phyloP scores from a whole-genome alignment of 2,113 vertebrate species.

The Clarias batrachus region DNA sequence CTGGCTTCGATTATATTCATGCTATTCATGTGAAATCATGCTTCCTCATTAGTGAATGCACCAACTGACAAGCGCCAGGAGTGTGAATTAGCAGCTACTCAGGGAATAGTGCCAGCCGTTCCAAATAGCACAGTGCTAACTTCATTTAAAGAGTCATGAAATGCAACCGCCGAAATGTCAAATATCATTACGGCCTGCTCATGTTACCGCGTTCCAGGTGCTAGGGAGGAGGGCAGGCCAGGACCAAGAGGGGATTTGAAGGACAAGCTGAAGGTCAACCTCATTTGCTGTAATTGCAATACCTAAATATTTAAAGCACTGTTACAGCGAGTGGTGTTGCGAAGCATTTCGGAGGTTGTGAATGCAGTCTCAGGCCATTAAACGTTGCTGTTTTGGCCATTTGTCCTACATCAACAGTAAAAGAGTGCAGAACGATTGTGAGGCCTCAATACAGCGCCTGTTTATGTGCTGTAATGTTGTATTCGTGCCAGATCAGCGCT shows the following conservation, averaged over 20 bases:
- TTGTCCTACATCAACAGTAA: slow-evolving; percentile 67
- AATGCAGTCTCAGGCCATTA: slow-evolving; percentile 55
- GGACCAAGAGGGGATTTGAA: slow-evolving; percentile 30
- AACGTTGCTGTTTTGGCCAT: slow-evolving; percentile 52
- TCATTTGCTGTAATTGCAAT: slow-evolving; percentile 39
- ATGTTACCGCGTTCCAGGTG: slow-evolving; percentile 71
- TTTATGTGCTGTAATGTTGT: slow-evolving; percentile 74
- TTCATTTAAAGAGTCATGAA: slow-evolving; percentile 68
- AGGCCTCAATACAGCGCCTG: slow-evolving; percentile 70
- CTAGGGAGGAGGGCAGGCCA: slow-evolving; percentile 58
- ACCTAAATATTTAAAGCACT: slow-evolving; percentile 21
- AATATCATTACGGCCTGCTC: slow-evolving; percentile 64
- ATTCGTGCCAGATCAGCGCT: slow-evolving; percentile 61
- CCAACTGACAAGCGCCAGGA: slow-evolving; percentile 76
- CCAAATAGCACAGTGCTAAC: slow-evolving; percentile 67
- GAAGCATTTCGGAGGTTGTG: slow-evolving; percentile 49
- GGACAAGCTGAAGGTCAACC: slow-evolving; percentile 49
- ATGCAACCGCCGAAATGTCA: slow-evolving; percentile 69
- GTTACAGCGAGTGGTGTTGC: slow-evolving; percentile 35
- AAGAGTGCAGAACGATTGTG: slow-evolving; percentile 65
- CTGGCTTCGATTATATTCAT: slow-evolving; percentile 67
- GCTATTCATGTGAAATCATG: slow-evolving; percentile 74
- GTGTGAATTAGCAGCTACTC: slow-evolving; percentile 78
- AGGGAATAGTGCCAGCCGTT: slow-evolving; percentile 74
- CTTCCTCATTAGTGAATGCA: slow-evolving; percentile 72